These are phyloP conservation scores for Forbesichthys papilliferus DNA, from an alignment of 2,113 vertebrate genomes.

Conservation along the genomic window DNA sequence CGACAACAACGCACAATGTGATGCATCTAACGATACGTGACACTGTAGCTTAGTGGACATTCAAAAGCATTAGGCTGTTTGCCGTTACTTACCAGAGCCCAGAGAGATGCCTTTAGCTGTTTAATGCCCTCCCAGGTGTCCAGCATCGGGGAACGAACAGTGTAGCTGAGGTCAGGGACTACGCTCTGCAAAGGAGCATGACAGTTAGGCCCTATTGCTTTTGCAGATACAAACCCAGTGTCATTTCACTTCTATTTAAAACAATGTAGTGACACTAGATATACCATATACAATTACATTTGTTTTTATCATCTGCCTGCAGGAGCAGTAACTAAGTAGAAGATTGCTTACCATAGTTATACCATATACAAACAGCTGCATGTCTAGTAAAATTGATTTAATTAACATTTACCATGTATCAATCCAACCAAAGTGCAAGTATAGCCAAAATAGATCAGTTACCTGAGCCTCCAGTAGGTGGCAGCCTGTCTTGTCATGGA, in stretches of 20 bases:
- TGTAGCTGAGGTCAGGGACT: conserved; percentile 95
- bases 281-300: too few relatives aligned
- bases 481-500: conserved; percentile 97
- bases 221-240: too few relatives aligned
- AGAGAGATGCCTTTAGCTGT: conserved; percentile 95
- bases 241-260: too few relatives aligned
- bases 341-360: too few relatives aligned
- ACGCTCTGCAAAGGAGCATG: conserved; percentile 78
- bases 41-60: not conserved
- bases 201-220: not conserved
- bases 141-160: conserved; percentile 90
- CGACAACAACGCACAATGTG: conserved; percentile 36
- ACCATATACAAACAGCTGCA: too few relatives aligned
- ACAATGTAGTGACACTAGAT: too few relatives aligned
- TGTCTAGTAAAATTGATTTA: too few relatives aligned
- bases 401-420: too few relatives aligned
- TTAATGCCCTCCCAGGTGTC: conserved; percentile 99
- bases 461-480: conserved; percentile 96
- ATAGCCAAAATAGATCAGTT: conserved; percentile 20
- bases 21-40: not conserved
- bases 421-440: too few relatives aligned
- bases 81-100: conserved; percentile 87
- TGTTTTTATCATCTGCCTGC: too few relatives aligned
- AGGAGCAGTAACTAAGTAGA: too few relatives aligned
- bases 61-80: too few relatives aligned